Conservation (phyloP, 2,113 vertebrate species). For the Microtus ochrogaster region DNA sequence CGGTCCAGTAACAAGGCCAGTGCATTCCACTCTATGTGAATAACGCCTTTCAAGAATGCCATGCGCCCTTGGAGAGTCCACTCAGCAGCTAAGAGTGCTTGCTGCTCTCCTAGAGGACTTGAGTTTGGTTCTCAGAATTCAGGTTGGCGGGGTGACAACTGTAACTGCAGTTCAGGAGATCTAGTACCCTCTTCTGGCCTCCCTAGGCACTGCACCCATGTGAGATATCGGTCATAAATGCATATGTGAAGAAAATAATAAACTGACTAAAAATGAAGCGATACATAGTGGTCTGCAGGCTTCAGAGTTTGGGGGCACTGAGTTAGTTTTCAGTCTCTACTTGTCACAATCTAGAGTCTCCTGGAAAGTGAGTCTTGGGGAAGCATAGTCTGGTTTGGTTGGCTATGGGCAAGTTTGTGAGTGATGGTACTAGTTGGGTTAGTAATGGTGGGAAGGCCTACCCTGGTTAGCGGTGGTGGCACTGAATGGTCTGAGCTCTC, state of each 20-base stretch:
- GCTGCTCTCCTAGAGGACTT: neutral
- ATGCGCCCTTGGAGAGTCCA: neutral
- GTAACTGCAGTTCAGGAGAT: neutral
- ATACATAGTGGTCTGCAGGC: neutral
- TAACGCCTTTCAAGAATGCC: neutral
- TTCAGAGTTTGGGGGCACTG: neutral
- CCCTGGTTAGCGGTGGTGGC: neutral
- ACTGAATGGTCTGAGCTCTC: too few species aligned
- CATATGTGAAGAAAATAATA: neutral
- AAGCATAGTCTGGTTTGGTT: neutral
- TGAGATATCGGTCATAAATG: neutral
- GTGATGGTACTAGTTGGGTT: neutral
- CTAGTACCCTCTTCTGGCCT: neutral
- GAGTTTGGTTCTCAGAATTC: neutral
- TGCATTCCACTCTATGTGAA: neutral
- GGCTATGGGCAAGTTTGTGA: neutral
- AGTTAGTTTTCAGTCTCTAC: neutral
- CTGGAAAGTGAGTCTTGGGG: neutral
- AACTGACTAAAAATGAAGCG: neutral
- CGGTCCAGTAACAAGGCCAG: neutral
- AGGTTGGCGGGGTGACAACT: neutral
- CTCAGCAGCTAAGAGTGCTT: neutral
- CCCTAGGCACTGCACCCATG: neutral
- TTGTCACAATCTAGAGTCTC: neutral
- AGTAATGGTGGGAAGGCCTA: neutral